Percentiles rank a stretch among this genome's conserved stretches.
Evolutionary conservation across 2,888 invertebrate genomes (phyloP).

Genomic region (Leptothorax acervorum): DNA sequence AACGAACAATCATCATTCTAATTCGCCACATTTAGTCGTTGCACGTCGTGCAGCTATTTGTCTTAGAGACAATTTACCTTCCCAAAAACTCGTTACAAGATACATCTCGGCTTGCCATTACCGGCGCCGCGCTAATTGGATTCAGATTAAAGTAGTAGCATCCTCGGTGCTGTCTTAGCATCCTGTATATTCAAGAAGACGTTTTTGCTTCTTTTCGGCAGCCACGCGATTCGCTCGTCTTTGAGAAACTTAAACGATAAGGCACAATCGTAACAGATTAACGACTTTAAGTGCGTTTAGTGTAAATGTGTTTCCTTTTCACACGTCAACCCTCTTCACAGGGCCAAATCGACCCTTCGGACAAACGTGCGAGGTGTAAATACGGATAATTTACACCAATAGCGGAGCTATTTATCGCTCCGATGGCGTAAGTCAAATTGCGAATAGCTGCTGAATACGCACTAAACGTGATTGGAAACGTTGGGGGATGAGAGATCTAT

Average conservation of each 20-base stretch:
- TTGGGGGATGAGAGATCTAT: background rate
- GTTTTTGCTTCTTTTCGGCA: background rate
- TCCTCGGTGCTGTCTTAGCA: constrained; percentile 12
- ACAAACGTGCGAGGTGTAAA: constrained; percentile 11
- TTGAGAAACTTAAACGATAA: constrained; percentile 9
- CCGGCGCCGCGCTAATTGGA: constrained; percentile 33
- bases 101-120: constrained; percentile 41
- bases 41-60: constrained; percentile 33
- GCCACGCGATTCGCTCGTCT: constrained; percentile 24
- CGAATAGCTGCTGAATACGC: constrained; percentile 26
- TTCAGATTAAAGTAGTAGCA: constrained; percentile 48
- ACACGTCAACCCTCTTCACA: constrained; percentile 19
- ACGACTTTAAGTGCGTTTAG: constrained; percentile 1
- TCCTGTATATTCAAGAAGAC: background rate
- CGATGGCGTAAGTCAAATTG: constrained; percentile 9
- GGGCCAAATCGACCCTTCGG: background rate
- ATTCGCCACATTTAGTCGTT: constrained; percentile 20
- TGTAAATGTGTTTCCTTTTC: constrained; percentile 43
- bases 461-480: constrained; percentile 9
- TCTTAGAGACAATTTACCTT: constrained; percentile 34
- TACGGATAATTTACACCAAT: constrained; percentile 36
- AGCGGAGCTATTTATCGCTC: constrained; percentile 12
- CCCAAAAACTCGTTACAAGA: constrained; percentile 37
- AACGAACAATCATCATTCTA: constrained; percentile 25
- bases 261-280: constrained; percentile 26